Evolutionary conservation across 2,797 vertebrate genomes (phyloP).

Genomic region (Tokudaia muenninki): DNA sequence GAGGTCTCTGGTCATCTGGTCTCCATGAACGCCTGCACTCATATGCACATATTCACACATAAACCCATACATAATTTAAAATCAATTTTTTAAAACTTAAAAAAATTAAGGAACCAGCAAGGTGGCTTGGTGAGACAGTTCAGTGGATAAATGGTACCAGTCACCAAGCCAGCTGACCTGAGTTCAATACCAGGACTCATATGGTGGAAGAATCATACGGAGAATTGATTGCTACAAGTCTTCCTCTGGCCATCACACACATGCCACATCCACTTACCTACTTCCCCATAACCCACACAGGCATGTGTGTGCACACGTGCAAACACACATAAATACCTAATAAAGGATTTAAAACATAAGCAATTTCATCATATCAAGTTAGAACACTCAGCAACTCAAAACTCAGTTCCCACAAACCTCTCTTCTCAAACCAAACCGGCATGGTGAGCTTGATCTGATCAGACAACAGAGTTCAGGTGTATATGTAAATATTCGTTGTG

Average conservation of each 20-base stretch:
- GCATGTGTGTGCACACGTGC: neutral
- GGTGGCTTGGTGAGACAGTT: neutral
- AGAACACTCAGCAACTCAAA: neutral
- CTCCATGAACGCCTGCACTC: neutral
- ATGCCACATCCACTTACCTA: no score
- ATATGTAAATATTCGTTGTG: neutral
- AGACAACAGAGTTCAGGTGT: neutral
- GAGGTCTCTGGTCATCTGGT: neutral
- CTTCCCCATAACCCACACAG: neutral
- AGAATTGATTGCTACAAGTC: neutral
- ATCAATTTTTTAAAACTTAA: neutral
- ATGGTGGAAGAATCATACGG: neutral
- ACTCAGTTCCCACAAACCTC: slow-evolving; percentile 10
- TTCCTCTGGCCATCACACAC: neutral
- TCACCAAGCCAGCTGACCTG: neutral
- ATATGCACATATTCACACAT: no score
- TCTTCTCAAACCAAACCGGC: neutral
- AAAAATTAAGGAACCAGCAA: neutral
- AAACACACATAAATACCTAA: neutral
- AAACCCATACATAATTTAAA: neutral
- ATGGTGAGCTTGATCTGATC: neutral
- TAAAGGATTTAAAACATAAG: neutral
- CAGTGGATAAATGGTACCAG: neutral
- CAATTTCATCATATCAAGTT: neutral
- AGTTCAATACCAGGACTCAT: neutral